Conservation (phyloP, 2,797 vertebrate genomes). For the Darevskia nairensis region DNA sequence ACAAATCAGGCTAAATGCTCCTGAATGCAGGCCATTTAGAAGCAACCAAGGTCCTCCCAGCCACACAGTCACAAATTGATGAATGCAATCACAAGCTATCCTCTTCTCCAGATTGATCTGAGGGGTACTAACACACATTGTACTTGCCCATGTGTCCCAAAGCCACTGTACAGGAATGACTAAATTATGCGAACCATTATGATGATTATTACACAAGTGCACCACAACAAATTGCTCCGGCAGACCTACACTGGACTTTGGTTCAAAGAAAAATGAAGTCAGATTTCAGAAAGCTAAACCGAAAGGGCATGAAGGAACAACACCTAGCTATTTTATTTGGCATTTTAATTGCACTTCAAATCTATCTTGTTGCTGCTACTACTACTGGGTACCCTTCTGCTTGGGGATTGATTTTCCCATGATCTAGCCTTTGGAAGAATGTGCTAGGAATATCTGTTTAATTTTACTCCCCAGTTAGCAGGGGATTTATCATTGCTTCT, state of each 20-base stretch:
- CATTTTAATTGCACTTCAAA: constrained; percentile 20
- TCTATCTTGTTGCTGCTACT: not conserved
- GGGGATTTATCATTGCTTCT: constrained; percentile 15
- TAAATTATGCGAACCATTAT: not conserved
- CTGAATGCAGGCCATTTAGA: too few relatives aligned
- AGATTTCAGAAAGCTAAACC: not conserved
- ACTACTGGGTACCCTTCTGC: not conserved
- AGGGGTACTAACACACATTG: too few relatives aligned
- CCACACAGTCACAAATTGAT: not conserved
- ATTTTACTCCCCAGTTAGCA: constrained; percentile 13
- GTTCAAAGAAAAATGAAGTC: not conserved
- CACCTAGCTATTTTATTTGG: constrained; percentile 2
- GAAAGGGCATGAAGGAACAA: not conserved
- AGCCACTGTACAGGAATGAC: not conserved
- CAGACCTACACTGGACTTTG: not conserved
- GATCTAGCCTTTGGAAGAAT: not conserved
- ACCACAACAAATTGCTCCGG: not conserved
- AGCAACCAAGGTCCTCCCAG: too few relatives aligned
- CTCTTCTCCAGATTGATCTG: not conserved
- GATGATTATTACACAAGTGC: not conserved
- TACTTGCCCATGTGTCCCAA: not conserved
- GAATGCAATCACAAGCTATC: not conserved
- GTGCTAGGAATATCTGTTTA: constrained; percentile 26
- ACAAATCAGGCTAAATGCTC: too few relatives aligned
- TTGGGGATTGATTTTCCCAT: constrained; percentile 20